Evolutionary conservation across 2,113 vertebrate genomes (phyloP).

Genomic region (Syrrhaptes paradoxus): DNA sequence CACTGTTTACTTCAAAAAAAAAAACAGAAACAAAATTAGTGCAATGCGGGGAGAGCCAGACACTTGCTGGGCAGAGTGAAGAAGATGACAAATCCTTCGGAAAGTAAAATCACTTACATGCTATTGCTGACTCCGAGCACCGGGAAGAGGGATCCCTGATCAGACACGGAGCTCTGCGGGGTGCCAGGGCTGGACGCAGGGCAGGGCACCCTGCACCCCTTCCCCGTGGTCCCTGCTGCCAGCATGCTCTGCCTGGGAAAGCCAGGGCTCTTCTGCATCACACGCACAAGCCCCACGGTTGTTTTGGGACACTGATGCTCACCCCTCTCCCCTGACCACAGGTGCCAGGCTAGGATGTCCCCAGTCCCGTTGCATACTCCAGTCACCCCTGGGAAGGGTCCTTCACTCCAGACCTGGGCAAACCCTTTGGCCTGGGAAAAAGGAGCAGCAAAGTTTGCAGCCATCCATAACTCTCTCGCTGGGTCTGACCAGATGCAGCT

Average conservation of each 20-base stretch:
- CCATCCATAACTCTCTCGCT: not conserved
- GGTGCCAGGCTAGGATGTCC: not conserved
- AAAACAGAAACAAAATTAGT: slow-evolving; percentile 27
- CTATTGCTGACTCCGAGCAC: not conserved
- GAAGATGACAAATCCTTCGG: fast-evolving
- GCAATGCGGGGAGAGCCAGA: not conserved
- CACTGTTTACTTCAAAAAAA: not conserved
- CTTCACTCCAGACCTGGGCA: fast-evolving
- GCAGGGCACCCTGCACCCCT: not conserved
- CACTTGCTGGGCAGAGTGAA: not conserved
- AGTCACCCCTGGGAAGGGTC: not conserved
- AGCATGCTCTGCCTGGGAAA: not conserved
- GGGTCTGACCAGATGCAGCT: slow-evolving; percentile 18
- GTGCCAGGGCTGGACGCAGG: not conserved
- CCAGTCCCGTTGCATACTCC: fast-evolving
- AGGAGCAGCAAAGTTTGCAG: not conserved
- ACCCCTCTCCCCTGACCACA: not conserved
- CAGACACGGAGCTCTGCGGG: not conserved
- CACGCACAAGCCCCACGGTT: fast-evolving
- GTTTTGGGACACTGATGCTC: not conserved
- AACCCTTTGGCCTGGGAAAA: not conserved
- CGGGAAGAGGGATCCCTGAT: not conserved
- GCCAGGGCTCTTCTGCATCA: fast-evolving
- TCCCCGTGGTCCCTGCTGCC: not conserved
- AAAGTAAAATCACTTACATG: not conserved